Evolutionary conservation across 2,113 vertebrate genomes (phyloP), one percentile per base, ranked within the genome.

Genomic region (Hippocampus mohnikei): DNA sequence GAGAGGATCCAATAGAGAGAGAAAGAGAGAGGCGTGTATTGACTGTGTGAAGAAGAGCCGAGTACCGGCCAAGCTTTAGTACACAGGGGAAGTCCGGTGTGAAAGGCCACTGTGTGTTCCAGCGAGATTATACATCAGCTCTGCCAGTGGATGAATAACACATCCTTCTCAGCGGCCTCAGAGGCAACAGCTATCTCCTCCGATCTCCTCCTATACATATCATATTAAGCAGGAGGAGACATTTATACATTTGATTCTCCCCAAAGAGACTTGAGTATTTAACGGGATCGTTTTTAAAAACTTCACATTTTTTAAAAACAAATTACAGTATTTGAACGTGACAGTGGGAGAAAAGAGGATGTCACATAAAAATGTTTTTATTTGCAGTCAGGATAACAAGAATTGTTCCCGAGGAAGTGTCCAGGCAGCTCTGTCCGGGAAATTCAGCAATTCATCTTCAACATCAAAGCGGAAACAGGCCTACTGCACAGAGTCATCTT

Each of bases 401-500:
- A 70, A 61, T 56, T 66, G 23, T 72, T 65, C 50, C 68, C 53
- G 72, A 87, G 90, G 90, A 90, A 89, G 87, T 75, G 79, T 82
- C 70, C 78, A 44, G 78, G 81, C 81, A 88, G 79, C 77, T 73
- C 82, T 75, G 78, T 78, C 80, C 71, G 83, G 84, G 76, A 88
- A 84, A 74, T 79, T 85, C 72, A 46, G 62, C 75, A 66, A 87
- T 89, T 87, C 79, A 87, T 91, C 85, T 77, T 60, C 27, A 33
- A 73, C 83, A 80, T 82, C 78, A 73, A 69, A 84, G 73, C 67
- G 87, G 89, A 90, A 89, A 88, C 85, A 81, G 84, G 81, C 77
- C 77, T 77, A 88, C 76, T 67, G 78, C 70, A 76, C 88, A 87
- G 91, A 88, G 90, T 86, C 88, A 73, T 84, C 85, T 55, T 50